A percentile compares a stretch with the other conserved stretches of the same genome.
Conservation (phyloP, 2,113 vertebrate genomes). For the Sakesphorus luctuosus region DNA sequence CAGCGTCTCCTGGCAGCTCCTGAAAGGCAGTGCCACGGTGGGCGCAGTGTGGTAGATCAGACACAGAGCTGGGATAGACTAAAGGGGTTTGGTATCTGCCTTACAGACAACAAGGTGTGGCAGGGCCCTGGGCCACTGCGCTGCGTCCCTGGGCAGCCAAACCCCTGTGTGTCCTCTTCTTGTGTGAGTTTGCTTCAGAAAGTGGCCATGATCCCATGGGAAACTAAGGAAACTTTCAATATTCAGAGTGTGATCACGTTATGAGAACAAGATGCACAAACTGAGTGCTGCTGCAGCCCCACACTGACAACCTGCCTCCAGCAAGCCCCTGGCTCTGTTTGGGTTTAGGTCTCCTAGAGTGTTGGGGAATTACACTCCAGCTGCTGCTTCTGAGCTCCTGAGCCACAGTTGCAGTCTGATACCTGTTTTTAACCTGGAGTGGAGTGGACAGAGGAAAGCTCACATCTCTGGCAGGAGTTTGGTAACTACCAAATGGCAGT, state of each 20-base stretch:
- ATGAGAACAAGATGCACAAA: not conserved
- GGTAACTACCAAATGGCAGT: fast-evolving
- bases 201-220: not conserved
- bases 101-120: not conserved
- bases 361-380: not conserved
- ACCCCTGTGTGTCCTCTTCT: not conserved
- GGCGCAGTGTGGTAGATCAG: fast-evolving
- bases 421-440: not conserved
- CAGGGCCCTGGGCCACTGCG: not conserved
- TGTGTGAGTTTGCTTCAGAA: not conserved
- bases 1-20: not conserved
- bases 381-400: not conserved
- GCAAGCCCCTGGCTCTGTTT: not conserved
- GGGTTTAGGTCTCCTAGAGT: not conserved
- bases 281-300: not conserved
- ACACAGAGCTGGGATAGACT: not conserved
- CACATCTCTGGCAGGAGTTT: not conserved
- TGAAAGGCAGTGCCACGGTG: not conserved
- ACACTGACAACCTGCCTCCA: not conserved
- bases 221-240: not conserved
- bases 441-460: not conserved
- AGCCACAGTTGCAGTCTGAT: not conserved
- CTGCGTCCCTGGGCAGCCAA: not conserved
- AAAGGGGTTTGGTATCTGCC: not conserved
- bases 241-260: not conserved